phyloP scores from a whole-genome alignment of 2,888 invertebrate species.

The Hybos culiciformis region DNA sequence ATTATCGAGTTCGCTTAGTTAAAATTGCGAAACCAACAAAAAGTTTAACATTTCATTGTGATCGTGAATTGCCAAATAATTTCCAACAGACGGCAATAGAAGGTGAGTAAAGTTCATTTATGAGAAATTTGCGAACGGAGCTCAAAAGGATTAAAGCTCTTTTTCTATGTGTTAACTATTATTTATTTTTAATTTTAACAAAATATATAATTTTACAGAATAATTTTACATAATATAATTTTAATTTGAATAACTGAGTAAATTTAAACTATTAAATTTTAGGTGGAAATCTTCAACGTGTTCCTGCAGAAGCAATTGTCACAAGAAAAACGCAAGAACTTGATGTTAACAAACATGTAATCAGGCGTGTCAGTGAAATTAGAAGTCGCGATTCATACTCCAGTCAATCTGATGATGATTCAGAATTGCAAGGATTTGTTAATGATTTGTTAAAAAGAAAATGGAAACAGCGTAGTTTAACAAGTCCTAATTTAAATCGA shows the following conservation, averaged over 20 bases:
- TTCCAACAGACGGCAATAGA: slow-evolving; percentile 24
- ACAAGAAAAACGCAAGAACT: slow-evolving; percentile 23
- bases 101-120: too few relatives aligned
- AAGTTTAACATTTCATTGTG: neutral
- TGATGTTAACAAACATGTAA: neutral
- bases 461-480: slow-evolving; percentile 19
- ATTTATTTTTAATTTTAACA: too few relatives aligned
- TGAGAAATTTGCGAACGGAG: too few relatives aligned
- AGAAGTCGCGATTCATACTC: slow-evolving; percentile 12
- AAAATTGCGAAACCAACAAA: slow-evolving; percentile 25
- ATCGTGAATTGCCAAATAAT: slow-evolving; percentile 20
- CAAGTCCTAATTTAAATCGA: slow-evolving; percentile 4
- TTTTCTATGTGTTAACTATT: too few relatives aligned
- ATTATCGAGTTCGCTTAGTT: slow-evolving; percentile 26
- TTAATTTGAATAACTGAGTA: too few relatives aligned
- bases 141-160: too few relatives aligned
- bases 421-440: slow-evolving; percentile 19
- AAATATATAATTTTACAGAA: too few relatives aligned
- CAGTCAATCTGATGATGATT: slow-evolving; percentile 20
- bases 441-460: slow-evolving; percentile 21
- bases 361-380: slow-evolving; percentile 11
- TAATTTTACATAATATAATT: too few relatives aligned
- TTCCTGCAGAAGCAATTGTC: slow-evolving; percentile 26
- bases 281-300: slow-evolving; percentile 28
- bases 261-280: too few relatives aligned